These are phyloP conservation scores for Chondrilla cf. caribensis DNA, from an alignment of 37 sponge, comb jelly and placozoan species.

Conservation along the genomic window DNA sequence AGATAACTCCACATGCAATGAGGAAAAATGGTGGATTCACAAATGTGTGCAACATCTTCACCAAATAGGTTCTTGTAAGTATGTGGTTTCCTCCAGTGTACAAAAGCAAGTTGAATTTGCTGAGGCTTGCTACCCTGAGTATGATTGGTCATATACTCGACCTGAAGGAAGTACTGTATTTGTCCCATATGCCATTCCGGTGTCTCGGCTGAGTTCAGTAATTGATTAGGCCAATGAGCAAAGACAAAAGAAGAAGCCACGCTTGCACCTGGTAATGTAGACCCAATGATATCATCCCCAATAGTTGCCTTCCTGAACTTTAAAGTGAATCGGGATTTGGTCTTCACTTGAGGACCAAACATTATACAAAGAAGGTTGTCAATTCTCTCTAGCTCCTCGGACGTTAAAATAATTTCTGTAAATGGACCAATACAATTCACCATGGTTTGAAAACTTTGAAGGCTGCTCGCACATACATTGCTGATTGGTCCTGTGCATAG, in stretches of 20 bases:
- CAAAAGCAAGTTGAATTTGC: constrained; percentile 29
- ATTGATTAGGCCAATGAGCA: constrained; percentile 37
- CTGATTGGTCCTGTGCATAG: constrained; percentile 3
- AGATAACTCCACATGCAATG: constrained; percentile 25
- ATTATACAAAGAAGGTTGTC: not conserved
- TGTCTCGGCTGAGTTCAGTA: not conserved
- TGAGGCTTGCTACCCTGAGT: not conserved
- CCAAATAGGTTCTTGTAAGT: constrained; percentile 23
- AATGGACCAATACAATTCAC: constrained; percentile 15
- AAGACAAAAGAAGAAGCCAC: constrained; percentile 28
- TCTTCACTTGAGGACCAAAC: not conserved
- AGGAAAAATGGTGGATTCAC: not conserved
- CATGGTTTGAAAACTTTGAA: not conserved
- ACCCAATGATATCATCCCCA: constrained; percentile 41
- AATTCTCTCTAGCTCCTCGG: constrained; percentile 6
- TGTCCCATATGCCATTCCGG: constrained; percentile 24
- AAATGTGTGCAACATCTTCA: constrained; percentile 29
- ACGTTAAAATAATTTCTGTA: not conserved
- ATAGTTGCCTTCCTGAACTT: not conserved
- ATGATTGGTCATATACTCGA: not conserved
- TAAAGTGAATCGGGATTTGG: not conserved
- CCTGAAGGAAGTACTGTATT: constrained; percentile 32
- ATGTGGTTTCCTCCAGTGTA: constrained; percentile 40
- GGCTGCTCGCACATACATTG: not conserved
- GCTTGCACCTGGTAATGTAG: constrained; percentile 7